Percentiles rank a stretch among this genome's conserved stretches.
Conservation (phyloP, 2,113 vertebrate genomes). For the Melanotaenia duboulayi region DNA sequence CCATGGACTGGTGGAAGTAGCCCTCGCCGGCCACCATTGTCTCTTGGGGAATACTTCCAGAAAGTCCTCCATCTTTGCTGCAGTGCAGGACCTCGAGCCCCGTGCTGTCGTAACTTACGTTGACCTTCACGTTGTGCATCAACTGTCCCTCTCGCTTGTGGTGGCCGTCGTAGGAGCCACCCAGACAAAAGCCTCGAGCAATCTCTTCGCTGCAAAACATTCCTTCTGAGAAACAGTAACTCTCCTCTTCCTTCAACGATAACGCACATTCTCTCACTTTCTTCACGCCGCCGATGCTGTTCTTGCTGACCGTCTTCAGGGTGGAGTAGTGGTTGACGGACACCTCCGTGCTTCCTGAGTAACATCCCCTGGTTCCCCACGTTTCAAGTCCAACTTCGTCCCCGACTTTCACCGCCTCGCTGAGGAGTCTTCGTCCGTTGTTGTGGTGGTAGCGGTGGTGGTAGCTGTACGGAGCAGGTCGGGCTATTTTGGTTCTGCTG, state of each 20-base stretch:
- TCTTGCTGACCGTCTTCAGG: constrained; percentile 82
- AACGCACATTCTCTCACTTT: constrained; percentile 85
- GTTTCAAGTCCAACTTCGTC: constrained; percentile 82
- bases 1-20: constrained; percentile 82
- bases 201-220: constrained; percentile 85
- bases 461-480: constrained; percentile 84
- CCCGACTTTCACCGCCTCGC: constrained; percentile 79
- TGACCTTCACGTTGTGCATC: constrained; percentile 81
- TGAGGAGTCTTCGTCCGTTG: constrained; percentile 75
- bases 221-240: constrained; percentile 82
- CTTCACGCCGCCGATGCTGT: constrained; percentile 75
- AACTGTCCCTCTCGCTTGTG: constrained; percentile 83
- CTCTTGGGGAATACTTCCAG: constrained; percentile 77
- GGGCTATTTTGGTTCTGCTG: constrained; percentile 81
- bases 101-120: constrained; percentile 79
- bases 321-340: constrained; percentile 84
- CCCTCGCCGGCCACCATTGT: constrained; percentile 76
- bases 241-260: constrained; percentile 85
- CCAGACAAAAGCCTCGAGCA: constrained; percentile 80
- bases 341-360: constrained; percentile 83
- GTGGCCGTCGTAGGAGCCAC: constrained; percentile 77
- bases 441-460: constrained; percentile 80
- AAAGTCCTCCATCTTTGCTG: constrained; percentile 79
- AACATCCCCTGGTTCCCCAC: constrained; percentile 84
- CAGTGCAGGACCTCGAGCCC: constrained; percentile 80